Evolutionary conservation across 2,113 vertebrate species (phyloP).

Genomic region (Hucho hucho): DNA sequence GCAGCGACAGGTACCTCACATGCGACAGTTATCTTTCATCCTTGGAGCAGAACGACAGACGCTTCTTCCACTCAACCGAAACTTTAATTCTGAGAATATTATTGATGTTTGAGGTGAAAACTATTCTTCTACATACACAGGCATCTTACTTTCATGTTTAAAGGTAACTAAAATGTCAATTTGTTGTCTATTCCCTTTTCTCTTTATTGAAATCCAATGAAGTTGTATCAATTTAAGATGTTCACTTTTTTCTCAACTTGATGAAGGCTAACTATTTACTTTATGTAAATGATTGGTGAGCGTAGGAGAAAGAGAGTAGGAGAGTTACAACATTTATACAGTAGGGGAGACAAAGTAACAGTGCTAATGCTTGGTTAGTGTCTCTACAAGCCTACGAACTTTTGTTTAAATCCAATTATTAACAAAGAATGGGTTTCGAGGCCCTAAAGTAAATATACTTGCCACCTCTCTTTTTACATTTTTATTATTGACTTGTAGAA

Average conservation of each 20-base stretch:
- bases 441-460: too few relatives aligned
- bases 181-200: neutral
- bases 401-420: too few relatives aligned
- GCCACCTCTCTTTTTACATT: too few relatives aligned
- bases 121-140: neutral
- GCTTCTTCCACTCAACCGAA: neutral
- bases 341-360: too few relatives aligned
- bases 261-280: too few relatives aligned
- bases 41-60: slow-evolving; percentile 10
- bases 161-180: neutral
- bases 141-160: neutral
- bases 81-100: slow-evolving; percentile 17
- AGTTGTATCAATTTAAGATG: neutral
- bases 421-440: too few relatives aligned
- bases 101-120: slow-evolving; percentile 16
- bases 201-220: neutral
- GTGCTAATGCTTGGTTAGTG: too few relatives aligned
- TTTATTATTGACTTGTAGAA: too few relatives aligned
- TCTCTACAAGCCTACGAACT: too few relatives aligned
- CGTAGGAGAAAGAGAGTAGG: too few relatives aligned
- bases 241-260: too few relatives aligned
- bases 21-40: slow-evolving; percentile 61
- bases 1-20: slow-evolving; percentile 67
- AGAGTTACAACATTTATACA: neutral
- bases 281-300: too few relatives aligned